Evolutionary conservation across 2,888 invertebrate species (phyloP), one percentile per base, ranked within the genome.

Genomic region (Seira ritae): DNA sequence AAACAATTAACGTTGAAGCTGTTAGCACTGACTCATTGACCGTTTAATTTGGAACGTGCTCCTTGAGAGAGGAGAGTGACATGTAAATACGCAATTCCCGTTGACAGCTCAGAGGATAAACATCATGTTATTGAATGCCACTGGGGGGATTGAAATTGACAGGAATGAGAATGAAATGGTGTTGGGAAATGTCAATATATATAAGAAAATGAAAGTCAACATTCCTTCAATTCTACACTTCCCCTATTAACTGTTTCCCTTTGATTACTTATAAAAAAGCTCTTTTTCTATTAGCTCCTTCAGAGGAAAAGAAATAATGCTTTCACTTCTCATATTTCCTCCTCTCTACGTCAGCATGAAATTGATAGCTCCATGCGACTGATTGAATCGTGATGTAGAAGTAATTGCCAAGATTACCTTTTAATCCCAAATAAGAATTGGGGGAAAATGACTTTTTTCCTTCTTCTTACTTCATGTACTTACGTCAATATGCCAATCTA

Each of bases 71-170:
- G 6, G 42, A 6, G 31, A 65, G 78, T 70, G 70, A 71, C 79
- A 72, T 72, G 37, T 31, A 67, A 72, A 79, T 71, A 72, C 22
- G 65, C 46, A 46, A 62, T 77, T 70, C 42, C 22, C 22, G 8
- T 65, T 71, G 67, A 31, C 60, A 80, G 55, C 24, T n/a, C n/a
- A n/a, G n/a, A 42, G 60, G 74, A 80, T 80, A 69, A 80, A 80
- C 67, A 72, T 72, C 66, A 19, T 72, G 79, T 72, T 79, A 79
- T 72, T 79, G 72, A 60, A 79, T 72, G 79, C 79, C 79, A 68
- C 37, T 79, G 79, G 72, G 76, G 68, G 24, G 24, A 42, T 42
- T 42, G 42, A 60, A 76, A 60, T 17, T 60, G 55, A 69, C 19
- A 20, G 24, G 76, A 60, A 37, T 31, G 24, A 0, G 6, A 15